Evolutionary conservation across 2,113 vertebrate genomes (phyloP).

Genomic region (Dicrurus megarhynchus): DNA sequence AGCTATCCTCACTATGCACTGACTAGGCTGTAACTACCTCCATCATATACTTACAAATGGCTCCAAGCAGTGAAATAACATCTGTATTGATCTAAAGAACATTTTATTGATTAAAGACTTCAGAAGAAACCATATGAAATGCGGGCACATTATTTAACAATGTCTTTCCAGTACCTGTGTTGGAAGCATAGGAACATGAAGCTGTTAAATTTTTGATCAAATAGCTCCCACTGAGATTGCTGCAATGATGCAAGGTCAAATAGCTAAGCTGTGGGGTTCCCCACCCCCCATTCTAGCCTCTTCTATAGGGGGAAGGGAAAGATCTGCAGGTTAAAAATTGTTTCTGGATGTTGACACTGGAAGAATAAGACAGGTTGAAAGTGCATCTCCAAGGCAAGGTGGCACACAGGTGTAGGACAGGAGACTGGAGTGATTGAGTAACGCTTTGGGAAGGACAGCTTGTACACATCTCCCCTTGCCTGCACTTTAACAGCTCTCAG

Average conservation of each 20-base stretch:
- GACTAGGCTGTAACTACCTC: background rate
- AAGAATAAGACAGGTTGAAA: background rate
- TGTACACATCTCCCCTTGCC: background rate
- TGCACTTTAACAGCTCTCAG: background rate
- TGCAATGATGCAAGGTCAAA: background rate
- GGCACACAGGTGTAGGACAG: background rate
- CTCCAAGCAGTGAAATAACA: conserved; percentile 66
- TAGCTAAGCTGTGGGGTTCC: background rate
- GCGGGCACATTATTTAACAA: conserved; percentile 61
- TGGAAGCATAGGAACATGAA: background rate
- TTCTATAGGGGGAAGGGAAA: background rate
- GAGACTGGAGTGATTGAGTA: background rate
- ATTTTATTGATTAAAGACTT: conserved; percentile 72
- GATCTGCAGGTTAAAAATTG: background rate
- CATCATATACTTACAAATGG: conserved; percentile 26
- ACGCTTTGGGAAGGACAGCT: background rate
- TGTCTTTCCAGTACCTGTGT: conserved; percentile 10
- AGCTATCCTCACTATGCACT: background rate
- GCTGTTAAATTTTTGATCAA: conserved; percentile 38
- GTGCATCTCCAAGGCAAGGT: background rate
- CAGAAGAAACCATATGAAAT: conserved; percentile 57
- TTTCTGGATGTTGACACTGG: background rate
- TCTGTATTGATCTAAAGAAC: conserved; percentile 73
- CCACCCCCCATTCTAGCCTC: background rate
- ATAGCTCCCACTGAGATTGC: background rate